Base-by-base conservation (phyloP, 2,888 invertebrate genomes). In the Mimas tiliae region DNA sequence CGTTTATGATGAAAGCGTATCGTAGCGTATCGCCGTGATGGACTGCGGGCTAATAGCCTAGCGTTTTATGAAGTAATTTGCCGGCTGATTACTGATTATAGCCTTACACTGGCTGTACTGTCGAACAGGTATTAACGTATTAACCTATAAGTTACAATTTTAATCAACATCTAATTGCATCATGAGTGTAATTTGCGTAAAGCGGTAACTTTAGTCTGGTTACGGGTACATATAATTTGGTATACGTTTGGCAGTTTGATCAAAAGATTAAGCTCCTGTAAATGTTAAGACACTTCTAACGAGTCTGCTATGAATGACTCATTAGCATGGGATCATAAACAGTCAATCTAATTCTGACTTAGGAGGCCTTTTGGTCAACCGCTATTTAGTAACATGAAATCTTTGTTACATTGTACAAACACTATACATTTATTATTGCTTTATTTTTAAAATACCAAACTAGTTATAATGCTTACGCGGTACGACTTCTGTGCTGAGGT, bases 311-410 rank as follows among this genome's bases (percentile, higher is more conserved):
- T 86, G 79, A 85, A 87, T 85, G 82, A 77, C 84, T 87, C 82
- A 89, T 90, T 89, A 89, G 84, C 84, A 86, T 87, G 79, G 71
- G 72, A 70, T 74, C 83, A 85, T 90, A 89, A 88, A 89, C 87
- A 79, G 83, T 70, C 67, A 66, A 4, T 27, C 67, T 66, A 71
- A 68, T 69, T 75, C 70, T 74, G 71, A 70, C 76, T 79, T 78
- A 68, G 70, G 70, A 75, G 74, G 73, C 70, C 72, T 74, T 72
- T 75, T 74, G 69, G 66, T 66, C 69, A 72, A 50, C 50, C 19
- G n/a, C n/a, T 48, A 16, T 16, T n/a, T n/a, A 16, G 6, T 27
- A 27, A 48, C 38, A 9, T 7, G 38, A 38, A 38, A 38, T 27
- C 27, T 27, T 27, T 3, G 27, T 3, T 4, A 27, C 27, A 27